These are phyloP conservation scores for Acyrthosiphon pisum DNA, from an alignment of 1,140 invertebrate species.

Conservation along the genomic window DNA sequence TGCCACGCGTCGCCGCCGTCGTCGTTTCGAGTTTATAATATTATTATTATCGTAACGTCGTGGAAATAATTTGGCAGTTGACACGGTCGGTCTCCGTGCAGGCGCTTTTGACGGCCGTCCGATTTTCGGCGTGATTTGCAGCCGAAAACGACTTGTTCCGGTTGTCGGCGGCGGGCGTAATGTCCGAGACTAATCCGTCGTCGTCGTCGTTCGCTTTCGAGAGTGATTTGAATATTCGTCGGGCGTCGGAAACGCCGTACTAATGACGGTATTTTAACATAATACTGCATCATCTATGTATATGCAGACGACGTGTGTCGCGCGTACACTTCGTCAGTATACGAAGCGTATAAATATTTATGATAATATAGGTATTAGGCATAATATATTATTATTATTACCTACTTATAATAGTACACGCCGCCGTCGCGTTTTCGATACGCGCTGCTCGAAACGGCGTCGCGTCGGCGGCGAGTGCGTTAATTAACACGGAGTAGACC, in stretches of 20 bases:
- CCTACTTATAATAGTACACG: too few species aligned
- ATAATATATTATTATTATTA: too few species aligned
- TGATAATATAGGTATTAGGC: too few species aligned
- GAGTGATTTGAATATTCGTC: background rate
- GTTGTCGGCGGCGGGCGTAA: background rate
- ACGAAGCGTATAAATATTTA: too few species aligned
- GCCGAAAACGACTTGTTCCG: background rate
- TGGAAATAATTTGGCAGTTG: background rate
- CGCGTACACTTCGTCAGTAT: too few species aligned
- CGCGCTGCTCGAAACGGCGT: too few species aligned
- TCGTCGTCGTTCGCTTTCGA: background rate
- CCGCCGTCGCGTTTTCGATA: too few species aligned
- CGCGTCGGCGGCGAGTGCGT: too few species aligned
- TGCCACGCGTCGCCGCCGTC: too few species aligned
- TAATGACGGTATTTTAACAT: background rate
- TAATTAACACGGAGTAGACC: too few species aligned
- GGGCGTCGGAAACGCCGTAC: background rate
- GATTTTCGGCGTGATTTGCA: background rate
- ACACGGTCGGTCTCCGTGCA: background rate
- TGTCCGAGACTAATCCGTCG: background rate
- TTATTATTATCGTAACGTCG: background rate
- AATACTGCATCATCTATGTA: background rate
- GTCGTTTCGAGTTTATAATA: background rate
- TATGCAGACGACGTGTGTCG: background rate
- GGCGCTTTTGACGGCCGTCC: background rate